These are phyloP conservation scores for Diabrotica balteata DNA, from an alignment of 2,888 invertebrate species.

Conservation along the genomic window DNA sequence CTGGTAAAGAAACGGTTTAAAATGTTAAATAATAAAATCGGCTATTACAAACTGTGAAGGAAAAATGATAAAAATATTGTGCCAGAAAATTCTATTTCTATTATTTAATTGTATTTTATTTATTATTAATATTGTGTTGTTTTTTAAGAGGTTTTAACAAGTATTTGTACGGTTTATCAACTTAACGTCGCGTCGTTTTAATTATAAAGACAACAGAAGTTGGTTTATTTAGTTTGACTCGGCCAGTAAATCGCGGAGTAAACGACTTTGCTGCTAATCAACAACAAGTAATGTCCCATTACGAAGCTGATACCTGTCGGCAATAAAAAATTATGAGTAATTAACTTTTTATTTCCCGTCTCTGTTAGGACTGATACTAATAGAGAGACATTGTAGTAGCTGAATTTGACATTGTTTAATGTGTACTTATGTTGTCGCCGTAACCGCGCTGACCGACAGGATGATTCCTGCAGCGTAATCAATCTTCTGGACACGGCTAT, in stretches of 20 bases:
- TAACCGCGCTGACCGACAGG: background rate
- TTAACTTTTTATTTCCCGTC: background rate
- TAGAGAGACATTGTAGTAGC: background rate
- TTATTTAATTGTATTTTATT: no score
- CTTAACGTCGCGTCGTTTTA: no score
- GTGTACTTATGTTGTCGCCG: background rate
- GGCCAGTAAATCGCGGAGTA: background rate
- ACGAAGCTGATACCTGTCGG: background rate
- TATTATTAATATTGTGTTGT: no score
- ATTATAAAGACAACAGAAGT: background rate
- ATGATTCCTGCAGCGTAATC: no score
- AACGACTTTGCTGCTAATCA: background rate
- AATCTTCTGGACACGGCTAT: no score
- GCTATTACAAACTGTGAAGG: no score
- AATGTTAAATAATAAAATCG: no score
- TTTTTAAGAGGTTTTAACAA: no score
- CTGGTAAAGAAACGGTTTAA: no score
- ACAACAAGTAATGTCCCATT: background rate
- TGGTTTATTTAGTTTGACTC: background rate
- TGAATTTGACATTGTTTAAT: slow-evolving; percentile 1
- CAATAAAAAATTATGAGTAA: background rate
- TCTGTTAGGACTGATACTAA: background rate
- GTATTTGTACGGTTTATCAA: no score
- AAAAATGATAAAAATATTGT: no score
- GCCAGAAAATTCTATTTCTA: no score